Evolutionary conservation across 2,888 invertebrate genomes (phyloP).

Genomic region (Scotopteryx bipunctaria): DNA sequence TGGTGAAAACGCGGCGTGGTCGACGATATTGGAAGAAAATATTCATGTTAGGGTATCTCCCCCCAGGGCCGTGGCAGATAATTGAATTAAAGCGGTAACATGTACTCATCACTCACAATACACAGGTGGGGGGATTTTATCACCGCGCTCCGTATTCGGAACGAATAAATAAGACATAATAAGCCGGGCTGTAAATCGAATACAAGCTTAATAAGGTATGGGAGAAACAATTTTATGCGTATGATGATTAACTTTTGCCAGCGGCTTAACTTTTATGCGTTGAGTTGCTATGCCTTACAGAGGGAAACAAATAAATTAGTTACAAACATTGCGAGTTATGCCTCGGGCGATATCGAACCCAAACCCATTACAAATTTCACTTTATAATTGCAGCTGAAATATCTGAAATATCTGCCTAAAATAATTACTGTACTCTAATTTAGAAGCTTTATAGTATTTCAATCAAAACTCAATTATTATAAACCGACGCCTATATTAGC

Average conservation of each 20-base stretch:
- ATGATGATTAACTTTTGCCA: constrained; percentile 18
- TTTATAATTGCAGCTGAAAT: not conserved
- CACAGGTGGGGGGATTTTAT: constrained; percentile 51
- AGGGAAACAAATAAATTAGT: constrained; percentile 1
- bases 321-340: not conserved
- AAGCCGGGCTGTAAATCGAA: constrained; percentile 30
- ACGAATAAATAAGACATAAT: constrained; percentile 42
- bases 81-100: constrained; percentile 61
- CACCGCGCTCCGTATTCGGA: constrained; percentile 34
- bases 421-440: not conserved
- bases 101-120: constrained; percentile 60
- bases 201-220: constrained; percentile 22
- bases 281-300: not conserved
- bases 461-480: not conserved
- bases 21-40: constrained; percentile 43
- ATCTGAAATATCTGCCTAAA: not conserved
- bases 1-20: constrained; percentile 46
- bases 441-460: not conserved
- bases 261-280: constrained; percentile 4
- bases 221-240: constrained; percentile 7
- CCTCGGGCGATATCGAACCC: not conserved
- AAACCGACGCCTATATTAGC: not conserved
- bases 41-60: constrained; percentile 41
- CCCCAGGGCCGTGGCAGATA: constrained; percentile 46
- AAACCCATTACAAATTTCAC: not conserved